Percentiles rank a stretch among this genome's conserved stretches.
These are phyloP conservation scores for Nomada ruficornis DNA, from an alignment of 2,888 invertebrate genomes.

Conservation along the genomic window DNA sequence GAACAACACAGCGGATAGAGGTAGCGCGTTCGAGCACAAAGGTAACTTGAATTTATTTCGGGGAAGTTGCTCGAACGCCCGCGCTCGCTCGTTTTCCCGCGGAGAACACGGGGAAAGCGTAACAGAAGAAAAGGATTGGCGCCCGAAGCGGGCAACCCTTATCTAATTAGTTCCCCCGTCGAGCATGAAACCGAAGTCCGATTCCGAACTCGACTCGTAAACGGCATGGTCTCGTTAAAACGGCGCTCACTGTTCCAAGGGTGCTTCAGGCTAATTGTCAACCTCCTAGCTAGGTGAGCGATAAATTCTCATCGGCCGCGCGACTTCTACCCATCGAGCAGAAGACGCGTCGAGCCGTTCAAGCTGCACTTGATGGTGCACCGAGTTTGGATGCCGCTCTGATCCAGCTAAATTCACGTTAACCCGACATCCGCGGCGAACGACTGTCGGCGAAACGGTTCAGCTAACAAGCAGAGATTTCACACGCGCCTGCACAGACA, in stretches of 20 bases:
- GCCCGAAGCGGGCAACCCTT: conserved; percentile 61
- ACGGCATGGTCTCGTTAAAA: conserved; percentile 64
- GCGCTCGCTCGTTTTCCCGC: too few relatives aligned
- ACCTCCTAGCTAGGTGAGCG: conserved; percentile 51
- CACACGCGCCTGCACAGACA: conserved; percentile 60
- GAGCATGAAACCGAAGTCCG: conserved; percentile 64
- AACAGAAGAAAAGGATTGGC: conserved; percentile 54
- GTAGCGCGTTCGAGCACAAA: not conserved
- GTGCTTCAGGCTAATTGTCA: conserved; percentile 68
- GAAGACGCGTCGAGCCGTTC: conserved; percentile 64
- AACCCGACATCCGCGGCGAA: conserved; percentile 60
- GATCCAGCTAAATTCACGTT: conserved; percentile 55
- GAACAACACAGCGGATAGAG: too few relatives aligned
- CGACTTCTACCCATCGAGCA: conserved; percentile 48
- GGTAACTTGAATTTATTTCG: conserved; percentile 29
- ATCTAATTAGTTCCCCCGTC: conserved; percentile 69
- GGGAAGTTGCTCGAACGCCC: conserved; percentile 3
- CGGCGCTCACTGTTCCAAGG: conserved; percentile 52
- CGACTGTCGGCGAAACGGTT: conserved; percentile 56
- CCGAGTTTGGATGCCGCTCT: conserved; percentile 45
- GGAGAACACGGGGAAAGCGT: conserved; percentile 6
- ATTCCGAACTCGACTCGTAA: conserved; percentile 63
- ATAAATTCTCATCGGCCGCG: conserved; percentile 59
- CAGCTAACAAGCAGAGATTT: conserved; percentile 70
- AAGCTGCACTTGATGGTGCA: conserved; percentile 44